Conservation (phyloP, 1,140 invertebrate species). For the Drosophila albomicans region DNA sequence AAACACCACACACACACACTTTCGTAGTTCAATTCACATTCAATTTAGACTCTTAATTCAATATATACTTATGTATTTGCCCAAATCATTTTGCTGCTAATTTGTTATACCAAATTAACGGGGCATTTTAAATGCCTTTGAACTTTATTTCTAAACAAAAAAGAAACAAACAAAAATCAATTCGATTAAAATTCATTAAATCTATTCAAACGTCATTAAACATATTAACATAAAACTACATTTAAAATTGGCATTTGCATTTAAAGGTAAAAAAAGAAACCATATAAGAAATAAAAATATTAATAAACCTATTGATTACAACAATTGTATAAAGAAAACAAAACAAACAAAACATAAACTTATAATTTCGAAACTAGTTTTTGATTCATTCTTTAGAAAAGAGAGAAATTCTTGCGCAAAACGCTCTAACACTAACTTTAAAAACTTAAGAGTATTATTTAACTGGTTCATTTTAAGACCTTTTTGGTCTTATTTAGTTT, state of each 20-base stretch:
- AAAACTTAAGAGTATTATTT: constrained; percentile 63
- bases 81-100: constrained; percentile 34
- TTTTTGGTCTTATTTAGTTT: constrained; percentile 69
- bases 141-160: constrained; percentile 40
- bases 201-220: constrained; percentile 18
- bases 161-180: constrained; percentile 11
- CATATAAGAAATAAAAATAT: constrained; percentile 29
- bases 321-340: constrained; percentile 57
- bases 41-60: constrained; percentile 34
- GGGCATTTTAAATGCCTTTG: constrained; percentile 71
- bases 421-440: constrained; percentile 59
- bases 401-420: constrained; percentile 40
- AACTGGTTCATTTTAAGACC: constrained; percentile 52
- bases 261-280: not conserved
- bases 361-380: constrained; percentile 51
- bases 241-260: constrained; percentile 63
- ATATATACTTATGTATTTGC: not conserved
- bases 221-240: constrained; percentile 40
- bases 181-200: constrained; percentile 38
- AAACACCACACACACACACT: constrained; percentile 36
- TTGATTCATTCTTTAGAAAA: constrained; percentile 50
- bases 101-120: constrained; percentile 74
- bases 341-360: constrained; percentile 20
- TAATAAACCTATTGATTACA: constrained; percentile 43
- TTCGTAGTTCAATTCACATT: constrained; percentile 55